Conservation (phyloP, 2,888 invertebrate genomes). For the Cancer borealis region DNA sequence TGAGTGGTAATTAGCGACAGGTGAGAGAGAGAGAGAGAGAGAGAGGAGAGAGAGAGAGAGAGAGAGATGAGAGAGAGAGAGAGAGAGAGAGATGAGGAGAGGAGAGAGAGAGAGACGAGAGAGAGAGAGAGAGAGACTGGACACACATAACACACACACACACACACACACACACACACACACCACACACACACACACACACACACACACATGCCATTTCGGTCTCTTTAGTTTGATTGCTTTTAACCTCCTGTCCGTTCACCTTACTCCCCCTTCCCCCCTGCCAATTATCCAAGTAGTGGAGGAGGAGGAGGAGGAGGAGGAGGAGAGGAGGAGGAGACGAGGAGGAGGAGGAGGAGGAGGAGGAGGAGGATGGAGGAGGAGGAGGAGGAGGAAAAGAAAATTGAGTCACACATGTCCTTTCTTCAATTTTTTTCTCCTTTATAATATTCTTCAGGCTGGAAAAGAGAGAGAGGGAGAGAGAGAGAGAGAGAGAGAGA, state of each 20-base stretch:
- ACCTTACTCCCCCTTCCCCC: neutral
- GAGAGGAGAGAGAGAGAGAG: conserved; percentile 16
- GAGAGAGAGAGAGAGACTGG: neutral
- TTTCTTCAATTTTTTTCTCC: neutral
- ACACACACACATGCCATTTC: neutral
- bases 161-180: too few species aligned
- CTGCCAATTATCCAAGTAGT: neutral
- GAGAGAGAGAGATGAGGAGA: conserved; percentile 11
- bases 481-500: neutral
- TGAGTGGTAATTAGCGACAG: neutral
- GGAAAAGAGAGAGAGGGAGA: too few species aligned
- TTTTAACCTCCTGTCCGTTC: neutral
- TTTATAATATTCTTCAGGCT: neutral
- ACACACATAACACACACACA: neutral
- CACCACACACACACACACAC: neutral
- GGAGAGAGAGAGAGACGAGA: neutral
- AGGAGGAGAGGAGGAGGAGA: neutral
- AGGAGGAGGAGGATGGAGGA: neutral
- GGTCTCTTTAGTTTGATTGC: neutral
- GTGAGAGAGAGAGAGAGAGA: conserved; percentile 20
- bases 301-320: neutral
- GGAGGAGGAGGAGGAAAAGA: neutral
- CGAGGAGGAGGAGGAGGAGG: neutral
- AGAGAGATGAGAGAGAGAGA: conserved; percentile 11
- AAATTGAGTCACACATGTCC: neutral